A percentile compares a stretch with the other conserved stretches of the same genome.
These are phyloP conservation scores for Microctenopoma lineatum DNA, from an alignment of 2,797 vertebrate genomes.

Conservation along the genomic window DNA sequence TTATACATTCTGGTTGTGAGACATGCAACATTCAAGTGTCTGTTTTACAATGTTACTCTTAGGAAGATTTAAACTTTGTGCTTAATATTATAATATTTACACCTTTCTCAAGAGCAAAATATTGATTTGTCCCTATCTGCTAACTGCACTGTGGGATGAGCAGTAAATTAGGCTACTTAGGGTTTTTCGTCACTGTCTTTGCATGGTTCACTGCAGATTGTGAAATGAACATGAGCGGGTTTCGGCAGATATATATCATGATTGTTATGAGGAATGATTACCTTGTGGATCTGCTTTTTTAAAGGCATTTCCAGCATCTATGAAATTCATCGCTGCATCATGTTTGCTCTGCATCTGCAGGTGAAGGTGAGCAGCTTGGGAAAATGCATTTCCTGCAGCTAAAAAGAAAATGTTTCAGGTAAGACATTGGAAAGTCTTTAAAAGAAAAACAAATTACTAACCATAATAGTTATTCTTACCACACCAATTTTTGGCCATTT, in stretches of 20 bases:
- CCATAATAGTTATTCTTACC: constrained; percentile 76
- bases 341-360: constrained; percentile 96
- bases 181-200: neutral
- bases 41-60: neutral
- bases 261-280: constrained; percentile 47
- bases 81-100: neutral
- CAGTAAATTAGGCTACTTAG: neutral
- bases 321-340: constrained; percentile 92
- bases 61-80: neutral
- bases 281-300: constrained; percentile 97
- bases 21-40: neutral
- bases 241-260: neutral
- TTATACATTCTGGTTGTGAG: neutral
- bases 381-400: constrained; percentile 94
- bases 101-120: neutral
- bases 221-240: neutral
- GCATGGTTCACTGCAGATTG: neutral
- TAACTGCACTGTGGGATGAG: neutral
- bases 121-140: neutral
- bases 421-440: neutral
- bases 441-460: neutral
- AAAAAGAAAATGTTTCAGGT: constrained; percentile 20
- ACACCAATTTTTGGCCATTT: constrained; percentile 98
- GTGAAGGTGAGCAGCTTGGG: constrained; percentile 91
- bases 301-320: constrained; percentile 94